phyloP scores from a whole-genome alignment of 2,888 invertebrate species.

The Sturmia bella region DNA sequence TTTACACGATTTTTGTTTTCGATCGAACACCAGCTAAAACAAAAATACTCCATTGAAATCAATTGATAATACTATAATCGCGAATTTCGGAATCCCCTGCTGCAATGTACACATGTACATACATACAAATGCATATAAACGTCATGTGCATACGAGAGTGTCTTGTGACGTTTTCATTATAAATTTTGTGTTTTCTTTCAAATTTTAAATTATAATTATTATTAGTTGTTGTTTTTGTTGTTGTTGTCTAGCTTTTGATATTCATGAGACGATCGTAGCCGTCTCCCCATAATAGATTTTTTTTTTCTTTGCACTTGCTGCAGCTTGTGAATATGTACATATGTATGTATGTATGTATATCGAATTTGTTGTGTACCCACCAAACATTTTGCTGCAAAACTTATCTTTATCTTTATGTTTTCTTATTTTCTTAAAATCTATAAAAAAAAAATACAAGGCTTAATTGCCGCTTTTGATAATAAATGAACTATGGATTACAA shows the following conservation, averaged over 20 bases:
- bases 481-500: too few species aligned
- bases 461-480: too few species aligned
- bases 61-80: too few species aligned
- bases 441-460: too few species aligned
- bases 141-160: constrained; percentile 60
- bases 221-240: constrained; percentile 18
- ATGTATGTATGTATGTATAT: background rate
- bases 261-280: constrained; percentile 33
- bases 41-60: too few species aligned
- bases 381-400: too few species aligned
- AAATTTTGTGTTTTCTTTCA: constrained; percentile 28
- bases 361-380: background rate
- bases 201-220: constrained; percentile 10
- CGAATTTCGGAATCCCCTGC: too few species aligned
- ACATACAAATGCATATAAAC: constrained; percentile 8
- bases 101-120: background rate
- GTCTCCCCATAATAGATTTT: constrained; percentile 4
- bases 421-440: too few species aligned
- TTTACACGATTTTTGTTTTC: too few species aligned
- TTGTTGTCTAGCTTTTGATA: constrained; percentile 34
- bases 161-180: constrained; percentile 62
- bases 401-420: too few species aligned
- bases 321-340: background rate
- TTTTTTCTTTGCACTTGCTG: background rate
- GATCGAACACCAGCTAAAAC: too few species aligned